Evolutionary conservation across 2,888 invertebrate genomes (phyloP), one percentile per base, ranked within the genome.

Genomic region (Aspidiotus destructor): DNA sequence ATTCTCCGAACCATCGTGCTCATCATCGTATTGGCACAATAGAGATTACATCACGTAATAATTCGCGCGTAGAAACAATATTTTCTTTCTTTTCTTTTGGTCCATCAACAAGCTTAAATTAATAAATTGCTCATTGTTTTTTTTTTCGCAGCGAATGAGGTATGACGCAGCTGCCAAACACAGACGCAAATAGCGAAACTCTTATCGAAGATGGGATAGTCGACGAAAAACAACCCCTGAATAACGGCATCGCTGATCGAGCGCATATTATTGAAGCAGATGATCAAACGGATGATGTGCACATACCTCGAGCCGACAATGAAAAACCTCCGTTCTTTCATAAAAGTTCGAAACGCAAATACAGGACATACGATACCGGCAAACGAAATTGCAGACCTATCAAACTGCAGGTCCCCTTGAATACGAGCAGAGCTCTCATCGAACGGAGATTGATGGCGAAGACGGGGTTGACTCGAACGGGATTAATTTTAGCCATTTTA

Each of bases 381-480:
- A 42, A 40, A 15, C 8, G 8, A 42, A 62, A 16, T 58, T 41
- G 15, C 52, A 60, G 55, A 15, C 63, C 68, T 16, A 63, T 62
- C 17, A 69, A 69, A 16, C 28, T 28, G 1, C 52, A 61, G 44
- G 44, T 62, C 52, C 41, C 70, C 40, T 60, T 64, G 41, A 62
- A 68, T 57, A 62, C 63, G 52, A 62, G 65, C 57, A 62, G 65
- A 48, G 28, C 58, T 65, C 65, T 57, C 8, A 57, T 71, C 58
- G 71, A 71, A 17, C 62, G 62, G 44, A 70, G 58, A 17, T 72
- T 73, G 28, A 70, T 68, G 44, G 72, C 72, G 16, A 73, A 73
- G 63, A 74, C 74, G 44, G 74, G 74, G 42, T 72, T 73, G 28
- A 73, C 74, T 13, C 70, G 73, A 62, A 60, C 70, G 9, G 74